phyloP scores from a whole-genome alignment of 2,113 vertebrate species.

The Thunnus thynnus region DNA sequence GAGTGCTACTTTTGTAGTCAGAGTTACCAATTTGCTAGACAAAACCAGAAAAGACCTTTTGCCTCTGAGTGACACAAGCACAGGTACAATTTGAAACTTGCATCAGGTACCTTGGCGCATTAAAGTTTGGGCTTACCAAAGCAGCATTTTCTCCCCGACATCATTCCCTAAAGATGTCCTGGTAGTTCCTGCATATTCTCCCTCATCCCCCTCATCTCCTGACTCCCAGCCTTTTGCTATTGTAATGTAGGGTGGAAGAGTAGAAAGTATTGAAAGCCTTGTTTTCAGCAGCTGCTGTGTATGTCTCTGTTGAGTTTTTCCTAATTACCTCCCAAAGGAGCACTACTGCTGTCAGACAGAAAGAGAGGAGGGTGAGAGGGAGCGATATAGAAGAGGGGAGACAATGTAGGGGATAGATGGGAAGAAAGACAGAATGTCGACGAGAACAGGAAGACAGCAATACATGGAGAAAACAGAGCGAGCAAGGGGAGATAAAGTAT shows the following conservation, averaged over 20 bases:
- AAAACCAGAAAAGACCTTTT: conserved; percentile 25
- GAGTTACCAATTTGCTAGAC: conserved; percentile 29
- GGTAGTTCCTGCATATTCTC: conserved; percentile 21
- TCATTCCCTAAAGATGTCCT: conserved; percentile 56
- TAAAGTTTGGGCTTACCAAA: conserved; percentile 55
- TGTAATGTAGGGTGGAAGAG: conserved; percentile 61
- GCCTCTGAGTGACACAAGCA: conserved; percentile 34
- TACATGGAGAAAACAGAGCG: conserved; percentile 23
- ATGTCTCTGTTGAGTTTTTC: conserved; percentile 82
- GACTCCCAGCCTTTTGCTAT: conserved; percentile 66
- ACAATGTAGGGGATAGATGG: conserved; percentile 45
- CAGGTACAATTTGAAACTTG: conserved; percentile 30
- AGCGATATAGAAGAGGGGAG: conserved; percentile 46
- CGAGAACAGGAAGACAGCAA: conserved; percentile 48
- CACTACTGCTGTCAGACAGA: conserved; percentile 72
- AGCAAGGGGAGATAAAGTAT: conserved; percentile 24
- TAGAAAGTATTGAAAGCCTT: conserved; percentile 70
- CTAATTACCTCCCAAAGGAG: conserved; percentile 88
- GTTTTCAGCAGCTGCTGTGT: conserved; percentile 78
- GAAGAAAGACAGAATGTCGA: conserved; percentile 54
- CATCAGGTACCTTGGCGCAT: conserved; percentile 28
- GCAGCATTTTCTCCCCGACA: conserved; percentile 27
- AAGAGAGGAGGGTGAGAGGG: conserved; percentile 54
- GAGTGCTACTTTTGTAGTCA: conserved; percentile 13
- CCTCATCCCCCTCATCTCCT: conserved; percentile 39